These are phyloP conservation scores for Pyrocephalus nanus DNA, from an alignment of 2,797 vertebrate species.

Conservation along the genomic window DNA sequence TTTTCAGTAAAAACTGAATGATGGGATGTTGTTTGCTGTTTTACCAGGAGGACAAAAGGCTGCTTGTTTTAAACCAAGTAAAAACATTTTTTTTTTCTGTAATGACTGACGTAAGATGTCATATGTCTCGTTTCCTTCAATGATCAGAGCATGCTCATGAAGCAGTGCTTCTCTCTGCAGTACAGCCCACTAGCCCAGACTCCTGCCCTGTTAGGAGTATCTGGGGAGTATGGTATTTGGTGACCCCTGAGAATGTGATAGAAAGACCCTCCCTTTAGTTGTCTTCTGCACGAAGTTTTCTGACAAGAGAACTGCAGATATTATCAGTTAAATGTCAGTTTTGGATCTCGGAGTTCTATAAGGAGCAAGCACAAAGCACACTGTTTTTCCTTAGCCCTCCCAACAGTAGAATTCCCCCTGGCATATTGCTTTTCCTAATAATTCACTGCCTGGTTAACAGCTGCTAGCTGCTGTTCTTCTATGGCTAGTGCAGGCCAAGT, in stretches of 20 bases:
- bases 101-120: neutral
- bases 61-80: neutral
- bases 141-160: neutral
- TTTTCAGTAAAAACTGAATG: neutral
- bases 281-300: neutral
- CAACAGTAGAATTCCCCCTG: no score
- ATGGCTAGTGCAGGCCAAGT: no score
- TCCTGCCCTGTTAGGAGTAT: rapidly evolving
- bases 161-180: neutral
- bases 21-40: neutral
- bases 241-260: rapidly evolving
- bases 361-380: neutral
- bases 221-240: neutral
- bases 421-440: neutral
- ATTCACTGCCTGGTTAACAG: neutral
- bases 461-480: neutral
- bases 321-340: neutral
- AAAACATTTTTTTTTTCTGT: neutral
- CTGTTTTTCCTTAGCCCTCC: neutral
- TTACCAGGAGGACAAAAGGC: neutral
- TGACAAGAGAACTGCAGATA: neutral
- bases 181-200: rapidly evolving
- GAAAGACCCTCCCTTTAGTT: neutral
- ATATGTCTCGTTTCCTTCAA: neutral
- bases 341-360: neutral